Conservation (phyloP, 2,113 vertebrate species). For the Thamnophis sirtalis region DNA sequence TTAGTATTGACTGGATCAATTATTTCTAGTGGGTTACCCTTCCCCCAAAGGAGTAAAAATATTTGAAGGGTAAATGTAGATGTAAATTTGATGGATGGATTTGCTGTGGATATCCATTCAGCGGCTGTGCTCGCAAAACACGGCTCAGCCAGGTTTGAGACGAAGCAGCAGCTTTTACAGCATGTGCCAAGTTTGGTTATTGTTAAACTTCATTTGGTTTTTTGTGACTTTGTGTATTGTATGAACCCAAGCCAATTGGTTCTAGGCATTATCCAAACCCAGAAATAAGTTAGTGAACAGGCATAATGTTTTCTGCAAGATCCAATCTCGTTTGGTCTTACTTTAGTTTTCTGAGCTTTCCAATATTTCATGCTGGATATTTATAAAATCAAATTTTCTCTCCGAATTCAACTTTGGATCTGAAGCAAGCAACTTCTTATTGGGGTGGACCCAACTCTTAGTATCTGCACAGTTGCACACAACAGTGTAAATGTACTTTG, state of each 20-base stretch:
- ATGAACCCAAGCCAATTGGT: background rate
- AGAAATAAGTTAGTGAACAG: background rate
- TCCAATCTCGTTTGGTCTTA: background rate
- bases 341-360: background rate
- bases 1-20: background rate
- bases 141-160: background rate
- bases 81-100: background rate
- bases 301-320: background rate
- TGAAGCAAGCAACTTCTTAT: background rate
- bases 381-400: background rate
- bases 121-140: background rate
- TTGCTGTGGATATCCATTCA: background rate
- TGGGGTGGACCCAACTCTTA: background rate
- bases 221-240: background rate
- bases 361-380: background rate
- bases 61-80: background rate
- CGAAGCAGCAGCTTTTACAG: background rate
- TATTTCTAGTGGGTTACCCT: constrained; percentile 3
- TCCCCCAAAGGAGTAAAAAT: constrained; percentile 27
- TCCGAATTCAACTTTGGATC: background rate
- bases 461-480: background rate
- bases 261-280: background rate
- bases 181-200: background rate
- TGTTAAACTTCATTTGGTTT: background rate
- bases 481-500: background rate